A percentile compares a stretch with the other conserved stretches of the same genome.
These are phyloP conservation scores for Lasioglossum figueresi DNA, from an alignment of 2,888 invertebrate species.

Conservation along the genomic window DNA sequence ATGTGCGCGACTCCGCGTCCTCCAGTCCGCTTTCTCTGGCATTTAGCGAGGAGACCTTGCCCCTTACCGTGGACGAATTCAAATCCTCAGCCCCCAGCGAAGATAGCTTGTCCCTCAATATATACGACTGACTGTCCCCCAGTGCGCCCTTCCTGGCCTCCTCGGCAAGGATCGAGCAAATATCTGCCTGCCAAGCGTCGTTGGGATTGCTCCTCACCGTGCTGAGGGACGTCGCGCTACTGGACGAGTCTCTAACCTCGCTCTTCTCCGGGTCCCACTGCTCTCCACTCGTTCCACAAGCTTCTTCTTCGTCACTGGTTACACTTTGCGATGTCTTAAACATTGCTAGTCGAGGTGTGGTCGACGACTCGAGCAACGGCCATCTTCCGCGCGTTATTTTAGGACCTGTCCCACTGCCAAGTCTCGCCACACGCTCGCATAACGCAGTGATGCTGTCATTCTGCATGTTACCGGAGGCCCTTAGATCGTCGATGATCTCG, in stretches of 20 bases:
- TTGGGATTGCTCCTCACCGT: constrained; percentile 89
- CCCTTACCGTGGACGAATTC: constrained; percentile 66
- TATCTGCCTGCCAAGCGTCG: constrained; percentile 87
- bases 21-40: no score
- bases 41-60: constrained; percentile 65
- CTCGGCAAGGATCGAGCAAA: constrained; percentile 85
- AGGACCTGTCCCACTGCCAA: constrained; percentile 58
- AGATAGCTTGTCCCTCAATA: no score
- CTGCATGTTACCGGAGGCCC: constrained; percentile 11
- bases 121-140: no score
- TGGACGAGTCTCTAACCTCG: constrained; percentile 85
- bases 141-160: constrained; percentile 53
- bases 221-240: constrained; percentile 86
- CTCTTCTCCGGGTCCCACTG: not conserved
- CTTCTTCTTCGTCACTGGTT: constrained; percentile 44
- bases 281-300: not conserved
- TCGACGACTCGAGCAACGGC: constrained; percentile 10
- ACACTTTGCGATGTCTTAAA: not conserved
- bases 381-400: constrained; percentile 65
- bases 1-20: constrained; percentile 73
- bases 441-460: constrained; percentile 55
- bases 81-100: not conserved
- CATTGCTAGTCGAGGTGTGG: not conserved
- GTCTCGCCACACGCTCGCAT: constrained; percentile 45
- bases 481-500: constrained; percentile 44